These are phyloP conservation scores for Tetraneura akinire DNA, from an alignment of 1,140 invertebrate genomes.

Conservation along the genomic window DNA sequence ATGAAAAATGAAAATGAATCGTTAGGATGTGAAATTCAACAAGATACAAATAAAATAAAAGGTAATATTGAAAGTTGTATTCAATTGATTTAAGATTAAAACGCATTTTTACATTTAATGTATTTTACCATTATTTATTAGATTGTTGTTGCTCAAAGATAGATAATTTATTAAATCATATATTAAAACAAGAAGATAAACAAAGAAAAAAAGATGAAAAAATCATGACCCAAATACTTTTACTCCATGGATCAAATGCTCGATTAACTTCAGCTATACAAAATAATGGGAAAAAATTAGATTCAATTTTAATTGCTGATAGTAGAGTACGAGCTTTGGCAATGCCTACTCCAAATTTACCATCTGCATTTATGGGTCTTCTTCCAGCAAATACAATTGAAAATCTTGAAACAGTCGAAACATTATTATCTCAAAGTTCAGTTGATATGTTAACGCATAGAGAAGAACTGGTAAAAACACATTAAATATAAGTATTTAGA, in stretches of 20 bases:
- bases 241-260: not conserved
- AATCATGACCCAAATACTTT: not conserved
- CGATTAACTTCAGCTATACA: not conserved
- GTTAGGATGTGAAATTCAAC: too few relatives aligned
- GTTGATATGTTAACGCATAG: not conserved
- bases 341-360: not conserved
- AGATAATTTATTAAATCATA: not conserved
- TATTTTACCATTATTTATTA: not conserved
- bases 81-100: too few relatives aligned
- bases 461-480: not conserved
- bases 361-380: not conserved
- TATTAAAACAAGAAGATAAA: not conserved
- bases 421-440: not conserved
- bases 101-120: too few relatives aligned
- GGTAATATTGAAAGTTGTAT: too few relatives aligned
- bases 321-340: slow-evolving; percentile 3
- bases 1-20: too few relatives aligned
- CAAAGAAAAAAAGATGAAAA: slow-evolving; percentile 1
- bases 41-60: too few relatives aligned
- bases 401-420: not conserved
- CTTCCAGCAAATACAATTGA: not conserved
- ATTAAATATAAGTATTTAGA: too few relatives aligned
- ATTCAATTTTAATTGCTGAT: not conserved
- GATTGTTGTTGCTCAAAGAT: not conserved
- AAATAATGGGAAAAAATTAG: not conserved